phyloP scores from a whole-genome alignment of 2,113 vertebrate species.

The Saiga tatarica region DNA sequence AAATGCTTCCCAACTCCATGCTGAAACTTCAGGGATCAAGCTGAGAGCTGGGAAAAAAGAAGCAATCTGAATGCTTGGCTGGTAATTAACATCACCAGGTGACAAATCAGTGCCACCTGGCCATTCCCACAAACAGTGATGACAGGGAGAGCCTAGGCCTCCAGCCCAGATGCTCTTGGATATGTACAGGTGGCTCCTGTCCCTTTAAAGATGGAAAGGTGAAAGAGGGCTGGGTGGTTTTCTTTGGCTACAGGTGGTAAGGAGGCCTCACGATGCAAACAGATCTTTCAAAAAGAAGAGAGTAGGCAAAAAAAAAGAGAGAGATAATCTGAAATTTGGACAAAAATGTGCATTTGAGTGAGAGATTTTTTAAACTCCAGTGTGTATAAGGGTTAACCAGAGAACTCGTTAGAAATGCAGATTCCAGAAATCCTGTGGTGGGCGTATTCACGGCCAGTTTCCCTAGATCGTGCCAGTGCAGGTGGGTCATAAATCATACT shows the following conservation, averaged over 20 bases:
- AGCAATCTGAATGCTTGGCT: conserved; percentile 47
- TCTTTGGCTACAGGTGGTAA: not conserved
- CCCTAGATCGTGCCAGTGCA: not conserved
- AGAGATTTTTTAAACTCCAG: not conserved
- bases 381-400: not conserved
- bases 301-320: not conserved
- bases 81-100: conserved; percentile 74
- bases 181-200: not conserved
- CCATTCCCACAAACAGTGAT: conserved; percentile 59
- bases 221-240: not conserved
- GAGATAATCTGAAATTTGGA: not conserved
- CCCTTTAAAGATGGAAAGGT: not conserved
- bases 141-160: not conserved
- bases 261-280: not conserved
- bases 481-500: not conserved
- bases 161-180: not conserved
- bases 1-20: conserved; percentile 61
- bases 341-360: not conserved
- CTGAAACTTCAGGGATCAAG: conserved; percentile 65
- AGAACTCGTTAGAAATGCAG: not conserved
- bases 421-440: not conserved
- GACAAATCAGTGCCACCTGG: conserved; percentile 65
- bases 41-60: conserved; percentile 53
- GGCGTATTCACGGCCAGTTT: not conserved
- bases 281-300: not conserved